These are phyloP conservation scores for Smittia aterrima DNA, from an alignment of 2,888 invertebrate species.

Conservation along the genomic window DNA sequence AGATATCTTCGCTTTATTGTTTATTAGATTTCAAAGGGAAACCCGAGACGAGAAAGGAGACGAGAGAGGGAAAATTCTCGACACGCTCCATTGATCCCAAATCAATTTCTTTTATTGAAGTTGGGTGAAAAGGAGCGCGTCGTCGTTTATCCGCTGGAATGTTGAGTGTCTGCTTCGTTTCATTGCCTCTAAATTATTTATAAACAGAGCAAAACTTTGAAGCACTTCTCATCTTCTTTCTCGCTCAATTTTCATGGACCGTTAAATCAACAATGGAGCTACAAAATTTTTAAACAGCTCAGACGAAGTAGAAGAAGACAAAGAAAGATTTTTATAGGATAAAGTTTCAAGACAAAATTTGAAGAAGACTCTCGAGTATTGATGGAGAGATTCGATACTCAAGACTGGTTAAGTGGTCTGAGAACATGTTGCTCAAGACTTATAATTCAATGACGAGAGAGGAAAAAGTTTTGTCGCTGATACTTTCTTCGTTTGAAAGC, in stretches of 20 bases:
- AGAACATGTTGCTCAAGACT: too few relatives aligned
- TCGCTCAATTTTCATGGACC: neutral
- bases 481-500: too few relatives aligned
- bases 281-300: neutral
- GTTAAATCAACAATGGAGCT: neutral
- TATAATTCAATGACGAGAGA: too few relatives aligned
- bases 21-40: conserved; percentile 27
- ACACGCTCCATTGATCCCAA: conserved; percentile 38
- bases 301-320: too few relatives aligned
- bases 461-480: too few relatives aligned
- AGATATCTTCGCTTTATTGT: conserved; percentile 25
- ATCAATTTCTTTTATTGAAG: conserved; percentile 39
- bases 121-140: neutral
- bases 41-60: neutral
- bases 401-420: too few relatives aligned
- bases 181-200: neutral
- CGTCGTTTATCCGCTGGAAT: conserved; percentile 1
- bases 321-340: too few relatives aligned
- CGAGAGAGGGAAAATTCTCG: conserved; percentile 16
- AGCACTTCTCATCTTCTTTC: neutral
- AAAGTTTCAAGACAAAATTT: too few relatives aligned
- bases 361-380: too few relatives aligned
- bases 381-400: too few relatives aligned
- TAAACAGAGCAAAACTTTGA: neutral
- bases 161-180: neutral